phyloP scores from a whole-genome alignment of 2,797 vertebrate species.

The Strix occidentalis region DNA sequence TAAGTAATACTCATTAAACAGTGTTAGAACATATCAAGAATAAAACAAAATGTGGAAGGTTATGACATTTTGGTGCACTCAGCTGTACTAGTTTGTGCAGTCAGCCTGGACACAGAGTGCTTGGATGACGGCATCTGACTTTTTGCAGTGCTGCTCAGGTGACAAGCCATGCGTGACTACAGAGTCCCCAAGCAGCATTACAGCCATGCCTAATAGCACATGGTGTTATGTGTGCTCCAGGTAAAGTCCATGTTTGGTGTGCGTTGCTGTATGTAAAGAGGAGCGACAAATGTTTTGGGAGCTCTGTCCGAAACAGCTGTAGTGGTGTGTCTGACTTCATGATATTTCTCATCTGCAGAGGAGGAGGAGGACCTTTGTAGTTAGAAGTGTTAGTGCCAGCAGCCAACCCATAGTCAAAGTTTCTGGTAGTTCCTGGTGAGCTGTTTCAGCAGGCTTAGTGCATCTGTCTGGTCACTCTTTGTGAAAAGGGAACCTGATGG shows the following conservation, averaged over 20 bases:
- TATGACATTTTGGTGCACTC: neutral
- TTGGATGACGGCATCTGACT: neutral
- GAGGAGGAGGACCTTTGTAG: neutral
- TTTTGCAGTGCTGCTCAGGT: neutral
- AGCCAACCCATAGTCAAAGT: neutral
- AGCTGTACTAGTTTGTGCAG: neutral
- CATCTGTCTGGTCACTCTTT: neutral
- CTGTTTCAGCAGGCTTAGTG: neutral
- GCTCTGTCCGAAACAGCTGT: neutral
- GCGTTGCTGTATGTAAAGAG: neutral
- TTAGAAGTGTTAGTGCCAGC: neutral
- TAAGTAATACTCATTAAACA: neutral
- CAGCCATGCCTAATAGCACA: too few species aligned
- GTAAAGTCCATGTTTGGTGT: neutral
- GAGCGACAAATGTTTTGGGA: neutral
- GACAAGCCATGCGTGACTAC: rapidly evolving
- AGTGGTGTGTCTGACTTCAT: rapidly evolving
- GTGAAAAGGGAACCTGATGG: neutral
- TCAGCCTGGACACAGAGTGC: neutral
- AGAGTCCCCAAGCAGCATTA: rapidly evolving
- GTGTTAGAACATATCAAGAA: neutral
- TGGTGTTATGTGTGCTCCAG: neutral
- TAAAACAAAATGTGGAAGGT: neutral
- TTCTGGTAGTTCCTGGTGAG: neutral
- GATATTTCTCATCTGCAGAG: neutral